Evolutionary conservation across 2,113 vertebrate species (phyloP).

Genomic region (Psammodynastes pulverulentus): DNA sequence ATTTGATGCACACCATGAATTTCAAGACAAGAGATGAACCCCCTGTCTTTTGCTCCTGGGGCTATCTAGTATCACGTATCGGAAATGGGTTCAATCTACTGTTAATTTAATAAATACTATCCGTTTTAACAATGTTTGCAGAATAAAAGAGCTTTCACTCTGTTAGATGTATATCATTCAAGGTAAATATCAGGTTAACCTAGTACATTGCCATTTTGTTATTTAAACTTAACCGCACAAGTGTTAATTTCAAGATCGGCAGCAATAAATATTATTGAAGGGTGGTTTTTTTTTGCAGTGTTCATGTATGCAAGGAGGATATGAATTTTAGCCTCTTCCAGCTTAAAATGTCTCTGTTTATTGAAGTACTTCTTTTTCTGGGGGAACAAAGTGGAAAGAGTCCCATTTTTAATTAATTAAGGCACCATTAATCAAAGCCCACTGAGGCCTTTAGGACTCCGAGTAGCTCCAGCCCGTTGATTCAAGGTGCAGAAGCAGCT

Average conservation of each 20-base stretch:
- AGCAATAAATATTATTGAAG: constrained; percentile 7
- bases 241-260: background rate
- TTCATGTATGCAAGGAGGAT: background rate
- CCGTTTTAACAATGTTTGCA: rapidly evolving
- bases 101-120: background rate
- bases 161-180: background rate
- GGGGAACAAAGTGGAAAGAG: constrained; percentile 1
- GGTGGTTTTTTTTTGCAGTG: background rate
- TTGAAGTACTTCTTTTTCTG: background rate
- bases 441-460: constrained; percentile 17
- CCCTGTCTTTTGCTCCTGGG: background rate
- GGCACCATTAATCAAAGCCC: background rate
- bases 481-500: constrained; percentile 77
- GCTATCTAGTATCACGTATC: too few relatives aligned
- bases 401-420: background rate
- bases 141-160: constrained; percentile 1
- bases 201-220: constrained; percentile 3
- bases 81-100: background rate
- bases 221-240: background rate
- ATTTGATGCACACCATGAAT: background rate
- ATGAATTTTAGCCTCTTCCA: constrained; percentile 19
- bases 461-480: constrained; percentile 19
- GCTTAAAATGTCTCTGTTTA: background rate
- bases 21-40: background rate
- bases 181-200: background rate